Base-by-base conservation (phyloP, 2,113 vertebrate genomes). In the Archilochus colubris region DNA sequence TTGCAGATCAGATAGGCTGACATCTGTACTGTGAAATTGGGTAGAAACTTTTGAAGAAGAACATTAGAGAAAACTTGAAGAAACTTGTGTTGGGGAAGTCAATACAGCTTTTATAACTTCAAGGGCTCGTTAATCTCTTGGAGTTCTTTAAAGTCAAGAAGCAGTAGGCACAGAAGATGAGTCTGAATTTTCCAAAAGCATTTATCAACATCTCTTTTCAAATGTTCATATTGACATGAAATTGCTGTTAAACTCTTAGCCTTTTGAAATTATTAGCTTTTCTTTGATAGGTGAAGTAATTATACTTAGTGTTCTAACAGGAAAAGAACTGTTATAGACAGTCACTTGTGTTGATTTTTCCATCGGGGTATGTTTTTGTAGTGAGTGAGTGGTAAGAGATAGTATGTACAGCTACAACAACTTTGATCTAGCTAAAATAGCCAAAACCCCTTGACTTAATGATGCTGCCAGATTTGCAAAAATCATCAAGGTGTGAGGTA, bases 11-110 rank as follows among this genome's bases (percentile, higher is more conserved):
- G 79, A 70, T 87, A 88, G 75, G 70, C 67, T 72, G 75, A 85
- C 80, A 96, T 88, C 85, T 91, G 90, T 91, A 80, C 90, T 88
- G 68, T 91, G 85, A 93, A 96, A 96, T 82, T 62, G 67, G 43
- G 22, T 82, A 74, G 75, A 72, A 95, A 53, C 57, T 94, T 91
- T 74, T 89, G 83, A 93, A 86, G 63, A 54, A 46, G 61, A 91
- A 89, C 78, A 91, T 67, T n/a, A 78, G 64, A 70, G 55, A 59
- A 83, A 95, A 84, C 13, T 11, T 43, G 59, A 59, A 55, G 57
- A 86, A 91, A 51, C 23, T 91, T 10, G 3, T 88, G 28, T 27
- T 89, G 48, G 30, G 48, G 18, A 86, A 89, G 73, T 94, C 77
- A 95, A 3, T 95, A 44, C 31, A 75, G 53, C 61, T 89, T 86